Evolutionary conservation across 1,140 invertebrate species (phyloP).

Genomic region (Dermatophagoides farinae): DNA sequence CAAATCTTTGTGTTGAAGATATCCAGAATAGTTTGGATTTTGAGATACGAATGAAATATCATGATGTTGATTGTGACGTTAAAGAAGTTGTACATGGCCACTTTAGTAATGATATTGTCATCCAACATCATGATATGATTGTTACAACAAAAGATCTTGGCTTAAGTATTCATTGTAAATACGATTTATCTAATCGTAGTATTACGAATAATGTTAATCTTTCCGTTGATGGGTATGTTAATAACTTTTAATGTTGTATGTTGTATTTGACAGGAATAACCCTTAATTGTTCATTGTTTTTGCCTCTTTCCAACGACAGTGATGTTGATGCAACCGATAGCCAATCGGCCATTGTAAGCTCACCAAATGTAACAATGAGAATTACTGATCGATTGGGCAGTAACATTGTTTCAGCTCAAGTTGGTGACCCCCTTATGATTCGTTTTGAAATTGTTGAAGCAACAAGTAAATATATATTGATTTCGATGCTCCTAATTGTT

Average conservation of each 20-base stretch:
- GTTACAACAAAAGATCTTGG: constrained; percentile 81
- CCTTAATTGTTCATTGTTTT: neutral
- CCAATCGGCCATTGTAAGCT: constrained; percentile 50
- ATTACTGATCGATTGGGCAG: constrained; percentile 38
- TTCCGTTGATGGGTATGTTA: constrained; percentile 20
- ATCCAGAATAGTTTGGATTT: constrained; percentile 21
- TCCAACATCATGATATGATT: constrained; percentile 83
- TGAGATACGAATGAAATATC: constrained; percentile 21
- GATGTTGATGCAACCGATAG: constrained; percentile 18
- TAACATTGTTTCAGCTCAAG: constrained; percentile 29
- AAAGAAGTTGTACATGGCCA: constrained; percentile 26
- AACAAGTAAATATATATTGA: constrained; percentile 34
- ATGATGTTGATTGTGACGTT: constrained; percentile 22
- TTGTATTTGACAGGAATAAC: neutral
- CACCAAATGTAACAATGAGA: constrained; percentile 81
- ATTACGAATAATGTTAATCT: constrained; percentile 47
- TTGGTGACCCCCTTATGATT: constrained; percentile 54
- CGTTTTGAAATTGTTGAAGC: constrained; percentile 67
- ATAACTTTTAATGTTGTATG: neutral
- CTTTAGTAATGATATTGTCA: constrained; percentile 69
- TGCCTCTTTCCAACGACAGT: neutral
- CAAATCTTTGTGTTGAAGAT: constrained; percentile 72
- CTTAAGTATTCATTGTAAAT: constrained; percentile 72
- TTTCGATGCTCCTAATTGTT: neutral
- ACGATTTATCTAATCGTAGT: constrained; percentile 76